These are phyloP conservation scores for Decapterus maruadsi DNA, from an alignment of 2,797 vertebrate species.

Conservation along the genomic window DNA sequence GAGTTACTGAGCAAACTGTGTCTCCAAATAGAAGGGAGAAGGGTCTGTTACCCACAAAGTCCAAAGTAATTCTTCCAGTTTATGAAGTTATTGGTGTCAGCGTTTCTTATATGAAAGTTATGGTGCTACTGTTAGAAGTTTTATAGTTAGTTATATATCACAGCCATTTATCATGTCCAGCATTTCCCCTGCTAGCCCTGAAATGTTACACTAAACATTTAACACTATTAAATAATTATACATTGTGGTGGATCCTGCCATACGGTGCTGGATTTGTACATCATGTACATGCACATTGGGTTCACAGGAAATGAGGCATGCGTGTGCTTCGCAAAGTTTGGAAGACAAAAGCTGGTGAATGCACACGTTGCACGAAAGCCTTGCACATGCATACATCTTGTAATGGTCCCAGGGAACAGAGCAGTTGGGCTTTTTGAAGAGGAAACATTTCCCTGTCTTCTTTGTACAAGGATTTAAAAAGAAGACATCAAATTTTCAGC, in stretches of 20 bases:
- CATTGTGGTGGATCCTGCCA: background rate
- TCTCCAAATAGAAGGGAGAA: conserved; percentile 26
- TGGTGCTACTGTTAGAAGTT: background rate
- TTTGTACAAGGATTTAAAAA: background rate
- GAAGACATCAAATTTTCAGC: background rate
- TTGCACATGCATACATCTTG: background rate
- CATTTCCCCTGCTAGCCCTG: background rate
- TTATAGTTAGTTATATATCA: background rate
- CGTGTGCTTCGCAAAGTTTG: background rate
- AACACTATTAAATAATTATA: no score
- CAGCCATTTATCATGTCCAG: background rate
- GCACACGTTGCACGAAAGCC: no score
- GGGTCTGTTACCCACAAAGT: background rate
- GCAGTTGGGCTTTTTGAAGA: background rate
- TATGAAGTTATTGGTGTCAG: conserved; percentile 6
- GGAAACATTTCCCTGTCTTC: background rate
- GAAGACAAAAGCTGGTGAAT: background rate
- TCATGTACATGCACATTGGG: background rate
- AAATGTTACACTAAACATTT: background rate
- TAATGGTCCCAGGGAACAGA: background rate
- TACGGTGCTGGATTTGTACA: background rate
- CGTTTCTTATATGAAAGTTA: background rate
- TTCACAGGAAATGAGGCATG: background rate
- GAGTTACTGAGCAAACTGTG: conserved; percentile 20
- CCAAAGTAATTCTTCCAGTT: conserved; percentile 21